Evolutionary conservation across 2,888 invertebrate species (phyloP), one percentile per base, ranked within the genome.

Genomic region (Drosophila atroscutellata): DNA sequence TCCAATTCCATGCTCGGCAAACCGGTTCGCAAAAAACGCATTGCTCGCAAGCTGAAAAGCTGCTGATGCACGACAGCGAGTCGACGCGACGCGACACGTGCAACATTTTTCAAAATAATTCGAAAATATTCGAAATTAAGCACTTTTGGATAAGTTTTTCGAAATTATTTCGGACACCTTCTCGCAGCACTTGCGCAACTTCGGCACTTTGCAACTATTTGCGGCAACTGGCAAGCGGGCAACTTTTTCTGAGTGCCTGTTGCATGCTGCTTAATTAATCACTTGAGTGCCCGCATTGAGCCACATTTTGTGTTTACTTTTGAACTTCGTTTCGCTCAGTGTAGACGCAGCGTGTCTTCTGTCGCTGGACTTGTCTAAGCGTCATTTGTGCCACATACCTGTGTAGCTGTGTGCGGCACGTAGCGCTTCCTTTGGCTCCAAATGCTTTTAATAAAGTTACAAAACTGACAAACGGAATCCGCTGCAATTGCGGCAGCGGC

Each of bases 401-500:
- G 51, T 51, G 50, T 30, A 3, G 5, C 51, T 20, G 15, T 20
- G 24, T 24, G 32, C 11, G 52, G 59, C 62, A 77, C 72, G 76
- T 58, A 58, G 28, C 67, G 45, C 54, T 60, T 50, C 61, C 61
- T 37, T 50, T 30, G 26, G 28, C 55, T 59, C 30, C 73, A 45
- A 60, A 51, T 62, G 75, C 75, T 81, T 75, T 81, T 81, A 80
- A 80, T 80, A 80, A 78, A 80, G 80, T 70, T 63, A 81, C 78
- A 81, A 66, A 69, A 59, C 79, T 70, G 76, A 76, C 79, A 80
- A 80, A 64, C 80, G 60, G 79, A 69, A 76, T 73, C 61, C 70
- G 59, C 60, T 52, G 45, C n/a, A 20, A 55, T 30, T 3, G 18
- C 0, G 45, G n/a, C 11, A 24, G 39, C n/a, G 34, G n/a, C 30